Conservation (phyloP, 2,797 vertebrate genomes). For the Molossus molossus region DNA sequence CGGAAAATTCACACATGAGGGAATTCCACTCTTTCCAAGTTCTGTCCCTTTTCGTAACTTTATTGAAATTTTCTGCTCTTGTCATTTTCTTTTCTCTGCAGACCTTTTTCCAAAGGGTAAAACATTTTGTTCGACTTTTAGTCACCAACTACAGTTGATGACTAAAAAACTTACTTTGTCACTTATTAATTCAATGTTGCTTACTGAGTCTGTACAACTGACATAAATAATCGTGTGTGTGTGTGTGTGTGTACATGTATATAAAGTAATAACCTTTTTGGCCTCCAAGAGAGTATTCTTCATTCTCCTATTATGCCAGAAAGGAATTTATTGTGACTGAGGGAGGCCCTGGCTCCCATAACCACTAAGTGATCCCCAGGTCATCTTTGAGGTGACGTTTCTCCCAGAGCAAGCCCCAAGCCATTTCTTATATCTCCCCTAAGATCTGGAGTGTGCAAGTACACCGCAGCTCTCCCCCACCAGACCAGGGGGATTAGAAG, state of each 20-base stretch:
- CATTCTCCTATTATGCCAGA: background rate
- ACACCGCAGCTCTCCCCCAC: background rate
- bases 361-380: background rate
- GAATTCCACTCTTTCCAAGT: background rate
- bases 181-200: background rate
- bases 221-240: background rate
- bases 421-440: background rate
- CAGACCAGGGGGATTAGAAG: background rate
- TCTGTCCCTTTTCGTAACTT: background rate
- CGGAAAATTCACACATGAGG: background rate
- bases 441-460: background rate
- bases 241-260: background rate
- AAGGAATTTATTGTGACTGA: background rate
- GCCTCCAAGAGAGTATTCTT: background rate
- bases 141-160: background rate
- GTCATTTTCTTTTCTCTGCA: slow-evolving; percentile 23
- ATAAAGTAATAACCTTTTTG: background rate
- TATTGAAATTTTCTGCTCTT: background rate
- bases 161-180: background rate
- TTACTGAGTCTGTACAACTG: background rate
- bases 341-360: background rate
- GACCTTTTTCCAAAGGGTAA: background rate
- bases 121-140: background rate
- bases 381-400: background rate
- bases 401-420: background rate